phyloP scores from a whole-genome alignment of 2,113 vertebrate species.

The Barbus barbus region DNA sequence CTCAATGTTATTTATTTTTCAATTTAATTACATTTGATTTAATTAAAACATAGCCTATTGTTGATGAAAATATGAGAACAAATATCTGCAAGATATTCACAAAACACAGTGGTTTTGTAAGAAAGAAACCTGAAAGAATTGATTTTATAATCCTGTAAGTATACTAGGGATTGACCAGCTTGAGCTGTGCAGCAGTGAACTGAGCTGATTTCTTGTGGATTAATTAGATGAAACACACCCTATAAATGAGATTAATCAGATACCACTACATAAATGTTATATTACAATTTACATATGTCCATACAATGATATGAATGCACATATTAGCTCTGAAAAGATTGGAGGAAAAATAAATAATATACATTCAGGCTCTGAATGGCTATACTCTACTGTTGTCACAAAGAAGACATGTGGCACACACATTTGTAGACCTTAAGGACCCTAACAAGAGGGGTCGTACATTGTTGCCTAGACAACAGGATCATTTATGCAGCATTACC shows the following conservation, averaged over 20 bases:
- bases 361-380: not conserved
- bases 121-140: not conserved
- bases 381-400: not conserved
- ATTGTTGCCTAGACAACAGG: constrained; percentile 10
- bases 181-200: not conserved
- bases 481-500: constrained; percentile 11
- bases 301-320: not conserved
- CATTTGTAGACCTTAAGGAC: not conserved
- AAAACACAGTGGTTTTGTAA: not conserved
- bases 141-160: not conserved
- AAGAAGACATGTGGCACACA: not conserved
- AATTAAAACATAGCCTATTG: not conserved
- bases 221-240: no score
- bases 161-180: not conserved
- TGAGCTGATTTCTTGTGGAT: not conserved
- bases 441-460: not conserved
- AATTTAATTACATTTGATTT: not conserved
- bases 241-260: not conserved
- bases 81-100: no score
- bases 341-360: not conserved
- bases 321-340: not conserved
- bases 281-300: not conserved
- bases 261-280: not conserved
- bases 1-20: not conserved
- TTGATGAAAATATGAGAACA: not conserved